Evolutionary conservation across 2,113 vertebrate species (phyloP), one percentile per base, ranked within the genome.

Genomic region (Oceanodroma tethys): DNA sequence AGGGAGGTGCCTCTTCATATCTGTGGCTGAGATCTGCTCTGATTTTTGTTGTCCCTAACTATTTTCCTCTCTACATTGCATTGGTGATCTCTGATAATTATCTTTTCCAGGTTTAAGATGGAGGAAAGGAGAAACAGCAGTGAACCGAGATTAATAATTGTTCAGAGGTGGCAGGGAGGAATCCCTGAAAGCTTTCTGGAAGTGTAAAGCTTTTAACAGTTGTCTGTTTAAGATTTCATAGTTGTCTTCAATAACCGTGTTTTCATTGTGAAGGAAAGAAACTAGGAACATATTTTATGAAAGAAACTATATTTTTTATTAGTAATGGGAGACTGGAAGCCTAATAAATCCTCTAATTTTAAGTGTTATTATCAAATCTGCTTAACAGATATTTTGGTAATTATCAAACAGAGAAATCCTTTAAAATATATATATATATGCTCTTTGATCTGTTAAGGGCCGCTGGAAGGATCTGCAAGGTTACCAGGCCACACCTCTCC

Each of bases 1-100:
- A 15, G 8, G 25, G 9, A 73, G 0, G 0, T 65, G 11, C 3
- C 1, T 66, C 4, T 70, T 76, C 23, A 3, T 48, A 40, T 21
- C 40, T 70, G 11, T 34, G 13, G 8, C 5, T 38, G 13, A 17
- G 29, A 71, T 76, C 15, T 55, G 8, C 5, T 38, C 13, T 65
- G 0, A 8, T 32, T 90, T 82, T 36, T 87, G 3, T 29, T 92
- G 19, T 52, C 8, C 13, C 20, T 56, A 65, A 14, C 29, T 40
- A 4, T 73, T 53, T 87, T 88, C 8, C 27, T 75, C 81, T 76
- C 11, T 30, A 16, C 0, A 0, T 59, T 67, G 5, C 20, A 42
- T 17, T 63, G 13, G 15, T 62, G 20, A 43, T 36, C 10, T 70
- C 45, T 74, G 23, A 52, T 38, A 81, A 30, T 34, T 48, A 7